These are phyloP conservation scores for Plecotus auritus DNA, from an alignment of 2,113 vertebrate species.

Conservation along the genomic window DNA sequence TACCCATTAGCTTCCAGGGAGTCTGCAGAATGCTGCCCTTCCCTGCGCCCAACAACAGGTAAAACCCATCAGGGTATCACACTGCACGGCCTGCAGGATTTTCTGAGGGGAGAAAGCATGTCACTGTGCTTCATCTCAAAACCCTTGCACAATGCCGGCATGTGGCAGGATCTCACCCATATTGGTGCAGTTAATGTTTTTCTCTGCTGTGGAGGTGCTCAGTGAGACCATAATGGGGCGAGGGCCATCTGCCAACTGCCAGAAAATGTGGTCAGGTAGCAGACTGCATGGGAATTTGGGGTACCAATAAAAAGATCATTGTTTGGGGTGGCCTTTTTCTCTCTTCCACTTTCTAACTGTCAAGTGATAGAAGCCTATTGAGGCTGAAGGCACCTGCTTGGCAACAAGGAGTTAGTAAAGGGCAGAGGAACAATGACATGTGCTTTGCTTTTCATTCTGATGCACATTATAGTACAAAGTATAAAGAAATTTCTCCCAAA, in stretches of 20 bases:
- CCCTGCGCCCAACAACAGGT: background rate
- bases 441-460: background rate
- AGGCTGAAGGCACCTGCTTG: background rate
- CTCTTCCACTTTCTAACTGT: background rate
- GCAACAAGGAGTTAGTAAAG: background rate
- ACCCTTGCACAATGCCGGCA: background rate
- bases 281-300: background rate
- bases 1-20: too few relatives aligned
- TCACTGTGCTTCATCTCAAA: background rate
- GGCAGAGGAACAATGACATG: background rate
- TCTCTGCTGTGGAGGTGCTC: background rate
- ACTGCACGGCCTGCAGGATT: background rate
- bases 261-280: background rate
- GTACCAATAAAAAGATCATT: background rate
- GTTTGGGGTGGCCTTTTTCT: background rate
- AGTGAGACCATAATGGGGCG: too few relatives aligned
- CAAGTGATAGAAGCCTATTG: background rate
- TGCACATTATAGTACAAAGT: background rate
- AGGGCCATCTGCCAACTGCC: background rate
- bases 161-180: background rate
- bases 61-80: background rate
- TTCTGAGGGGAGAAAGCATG: background rate
- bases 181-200: background rate
- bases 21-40: background rate
- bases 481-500: background rate